These are phyloP conservation scores for Vombatus ursinus DNA, from an alignment of 2,113 vertebrate species.

Conservation along the genomic window DNA sequence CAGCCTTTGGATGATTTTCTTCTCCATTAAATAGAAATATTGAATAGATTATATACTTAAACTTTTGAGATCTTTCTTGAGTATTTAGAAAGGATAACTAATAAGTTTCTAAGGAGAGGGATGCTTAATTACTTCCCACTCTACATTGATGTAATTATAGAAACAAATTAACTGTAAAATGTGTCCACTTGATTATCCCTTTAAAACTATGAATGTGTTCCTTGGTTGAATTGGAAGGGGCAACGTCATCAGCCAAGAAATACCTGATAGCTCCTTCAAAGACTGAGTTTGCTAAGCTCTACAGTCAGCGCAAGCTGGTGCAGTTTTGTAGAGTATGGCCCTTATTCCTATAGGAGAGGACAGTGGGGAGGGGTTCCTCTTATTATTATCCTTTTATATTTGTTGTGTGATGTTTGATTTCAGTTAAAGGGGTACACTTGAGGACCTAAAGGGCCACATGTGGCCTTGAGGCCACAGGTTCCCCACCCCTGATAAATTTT, in stretches of 20 bases:
- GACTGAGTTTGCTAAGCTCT: not conserved
- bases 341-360: not conserved
- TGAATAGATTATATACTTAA: not conserved
- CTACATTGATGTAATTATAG: not conserved
- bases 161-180: not conserved
- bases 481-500: not conserved
- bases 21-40: not conserved
- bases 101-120: not conserved
- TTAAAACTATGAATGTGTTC: not conserved
- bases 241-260: not conserved
- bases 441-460: no score
- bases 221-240: not conserved
- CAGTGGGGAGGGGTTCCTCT: not conserved
- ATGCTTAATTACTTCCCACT: not conserved
- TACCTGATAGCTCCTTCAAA: not conserved
- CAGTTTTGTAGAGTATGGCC: not conserved
- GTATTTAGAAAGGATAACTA: not conserved
- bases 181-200: not conserved
- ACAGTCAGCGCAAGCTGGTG: not conserved
- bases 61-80: not conserved
- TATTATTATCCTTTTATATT: no score
- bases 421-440: no score
- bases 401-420: no score
- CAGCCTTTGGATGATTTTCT: not conserved
- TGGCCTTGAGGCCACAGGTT: no score